Evolutionary conservation across 2,888 invertebrate genomes (phyloP).

Genomic region (Heliconius erato): DNA sequence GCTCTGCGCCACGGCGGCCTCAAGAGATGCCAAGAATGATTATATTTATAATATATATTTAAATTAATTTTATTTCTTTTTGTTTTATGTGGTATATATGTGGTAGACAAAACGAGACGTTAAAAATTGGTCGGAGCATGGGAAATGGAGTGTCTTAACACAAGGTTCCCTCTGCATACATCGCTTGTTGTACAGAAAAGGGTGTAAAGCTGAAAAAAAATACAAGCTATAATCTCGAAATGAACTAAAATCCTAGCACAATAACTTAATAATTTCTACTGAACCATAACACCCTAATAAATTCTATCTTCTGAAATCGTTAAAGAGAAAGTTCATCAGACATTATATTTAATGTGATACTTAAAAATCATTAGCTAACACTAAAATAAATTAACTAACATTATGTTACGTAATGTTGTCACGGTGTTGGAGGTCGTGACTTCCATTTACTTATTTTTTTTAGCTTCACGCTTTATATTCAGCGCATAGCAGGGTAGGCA

Average conservation of each 20-base stretch:
- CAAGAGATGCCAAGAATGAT: not conserved
- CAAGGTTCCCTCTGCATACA: no score
- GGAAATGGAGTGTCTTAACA: no score
- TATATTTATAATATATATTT: no score
- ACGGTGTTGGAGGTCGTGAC: not conserved
- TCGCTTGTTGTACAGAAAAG: no score
- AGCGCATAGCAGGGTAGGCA: no score
- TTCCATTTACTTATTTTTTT: not conserved
- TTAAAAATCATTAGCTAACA: constrained; percentile 14
- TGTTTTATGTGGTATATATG: no score
- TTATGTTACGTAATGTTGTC: not conserved
- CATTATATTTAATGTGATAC: constrained; percentile 3
- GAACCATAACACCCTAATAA: not conserved
- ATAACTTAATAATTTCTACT: not conserved
- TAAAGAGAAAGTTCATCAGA: constrained; percentile 2
- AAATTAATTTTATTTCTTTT: no score
- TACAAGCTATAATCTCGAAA: not conserved
- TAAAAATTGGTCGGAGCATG: no score
- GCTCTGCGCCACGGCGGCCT: not conserved
- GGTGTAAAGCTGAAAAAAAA: no score
- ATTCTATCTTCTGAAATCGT: not conserved
- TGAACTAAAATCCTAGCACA: not conserved
- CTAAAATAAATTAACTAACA: not conserved
- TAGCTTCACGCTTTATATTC: not conserved
- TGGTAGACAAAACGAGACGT: no score